Evolutionary conservation across 2,113 vertebrate genomes (phyloP).

Genomic region (Terrapene triunguis): DNA sequence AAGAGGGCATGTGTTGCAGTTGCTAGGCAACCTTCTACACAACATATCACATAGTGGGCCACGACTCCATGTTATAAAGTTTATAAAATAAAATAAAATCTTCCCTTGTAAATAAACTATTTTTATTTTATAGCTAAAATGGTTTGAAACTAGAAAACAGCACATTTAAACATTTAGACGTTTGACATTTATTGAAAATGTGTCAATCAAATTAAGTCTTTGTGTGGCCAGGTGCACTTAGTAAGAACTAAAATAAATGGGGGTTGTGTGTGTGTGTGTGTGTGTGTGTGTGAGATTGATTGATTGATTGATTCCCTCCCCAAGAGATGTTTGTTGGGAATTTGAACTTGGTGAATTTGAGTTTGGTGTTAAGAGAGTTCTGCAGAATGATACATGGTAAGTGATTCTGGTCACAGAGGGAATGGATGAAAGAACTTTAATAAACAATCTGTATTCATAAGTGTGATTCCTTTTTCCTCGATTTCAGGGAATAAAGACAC

Average conservation of each 20-base stretch:
- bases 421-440: not conserved
- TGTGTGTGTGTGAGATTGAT: no score
- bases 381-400: rapidly evolving
- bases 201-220: slow-evolving; percentile 49
- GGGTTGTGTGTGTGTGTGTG: no score
- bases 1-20: not conserved
- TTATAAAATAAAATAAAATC: not conserved
- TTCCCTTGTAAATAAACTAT: not conserved
- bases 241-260: not conserved
- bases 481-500: not conserved
- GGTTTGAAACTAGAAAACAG: not conserved
- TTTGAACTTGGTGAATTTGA: no score
- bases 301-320: no score
- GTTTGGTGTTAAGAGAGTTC: not conserved
- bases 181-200: slow-evolving; percentile 18
- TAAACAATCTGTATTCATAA: not conserved
- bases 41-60: not conserved
- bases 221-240: slow-evolving; percentile 29
- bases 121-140: not conserved
- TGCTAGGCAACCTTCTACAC: not conserved
- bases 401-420: not conserved
- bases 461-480: not conserved
- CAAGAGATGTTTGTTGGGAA: not conserved
- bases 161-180: not conserved
- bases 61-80: not conserved